These are phyloP conservation scores for Glomeris maerens DNA, from an alignment of 1,140 invertebrate genomes.

Conservation along the genomic window DNA sequence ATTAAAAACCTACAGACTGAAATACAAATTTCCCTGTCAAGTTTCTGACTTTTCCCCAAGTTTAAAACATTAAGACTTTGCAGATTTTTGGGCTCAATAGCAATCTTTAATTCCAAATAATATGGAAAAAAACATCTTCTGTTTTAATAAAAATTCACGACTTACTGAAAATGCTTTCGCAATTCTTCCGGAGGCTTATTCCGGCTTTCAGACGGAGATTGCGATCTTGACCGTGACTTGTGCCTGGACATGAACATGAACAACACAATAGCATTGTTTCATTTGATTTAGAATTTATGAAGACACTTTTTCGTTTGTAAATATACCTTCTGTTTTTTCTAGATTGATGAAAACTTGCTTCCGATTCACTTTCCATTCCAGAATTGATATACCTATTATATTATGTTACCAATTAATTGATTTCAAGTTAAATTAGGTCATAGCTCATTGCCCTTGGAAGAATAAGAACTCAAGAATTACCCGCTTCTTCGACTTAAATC, in stretches of 20 bases:
- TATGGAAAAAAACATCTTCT: neutral
- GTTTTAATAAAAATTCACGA: constrained; percentile 1
- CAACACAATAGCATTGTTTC: constrained; percentile 46
- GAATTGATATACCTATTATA: constrained; percentile 34
- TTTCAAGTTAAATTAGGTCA: constrained; percentile 47
- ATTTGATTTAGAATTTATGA: too few species aligned
- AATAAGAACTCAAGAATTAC: too few species aligned
- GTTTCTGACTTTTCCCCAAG: too few species aligned
- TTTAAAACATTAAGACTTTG: too few species aligned
- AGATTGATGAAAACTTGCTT: constrained; percentile 35
- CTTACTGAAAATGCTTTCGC: constrained; percentile 54
- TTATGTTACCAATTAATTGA: constrained; percentile 15
- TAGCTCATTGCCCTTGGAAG: too few species aligned
- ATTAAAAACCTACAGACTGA: too few species aligned
- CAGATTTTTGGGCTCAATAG: too few species aligned
- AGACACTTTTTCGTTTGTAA: neutral
- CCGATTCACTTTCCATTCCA: constrained; percentile 36
- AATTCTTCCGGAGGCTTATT: constrained; percentile 52
- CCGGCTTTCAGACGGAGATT: constrained; percentile 47
- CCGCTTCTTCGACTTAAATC: constrained; percentile 22
- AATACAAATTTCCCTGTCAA: too few species aligned
- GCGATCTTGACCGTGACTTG: constrained; percentile 47
- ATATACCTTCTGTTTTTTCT: constrained; percentile 38
- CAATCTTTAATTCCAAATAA: too few species aligned
- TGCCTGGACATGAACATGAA: neutral